phyloP scores from a whole-genome alignment of 2,888 invertebrate species.

The Hirtodrosophila alboralis region DNA sequence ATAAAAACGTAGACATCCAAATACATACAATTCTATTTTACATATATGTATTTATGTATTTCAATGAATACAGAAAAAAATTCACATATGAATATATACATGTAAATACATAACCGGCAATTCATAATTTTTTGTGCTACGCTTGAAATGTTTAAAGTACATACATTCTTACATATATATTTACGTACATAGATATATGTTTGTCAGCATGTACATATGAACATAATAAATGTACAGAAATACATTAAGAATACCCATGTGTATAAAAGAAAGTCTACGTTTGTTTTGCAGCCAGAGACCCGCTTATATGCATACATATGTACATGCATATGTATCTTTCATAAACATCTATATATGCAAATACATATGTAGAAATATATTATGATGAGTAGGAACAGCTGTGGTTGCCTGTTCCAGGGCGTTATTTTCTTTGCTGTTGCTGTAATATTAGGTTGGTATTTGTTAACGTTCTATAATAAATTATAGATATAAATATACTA shows the following conservation, averaged over 20 bases:
- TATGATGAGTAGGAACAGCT: constrained; percentile 27
- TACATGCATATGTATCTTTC: neutral
- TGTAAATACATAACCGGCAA: constrained; percentile 13
- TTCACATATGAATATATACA: constrained; percentile 3
- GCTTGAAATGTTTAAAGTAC: neutral
- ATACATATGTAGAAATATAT: constrained; percentile 5
- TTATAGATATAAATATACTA: neutral
- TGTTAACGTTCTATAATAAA: constrained; percentile 5
- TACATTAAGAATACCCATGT: too few species aligned
- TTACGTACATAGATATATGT: neutral
- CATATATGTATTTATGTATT: neutral
- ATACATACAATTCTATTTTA: too few species aligned
- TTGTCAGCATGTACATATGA: constrained; percentile 5
- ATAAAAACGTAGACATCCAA: too few species aligned
- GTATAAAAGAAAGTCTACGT: too few species aligned
- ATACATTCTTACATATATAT: neutral
- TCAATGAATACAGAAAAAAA: too few species aligned
- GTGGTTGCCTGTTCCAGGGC: constrained; percentile 31
- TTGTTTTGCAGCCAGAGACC: too few species aligned
- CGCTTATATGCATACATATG: too few species aligned
- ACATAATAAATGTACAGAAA: too few species aligned
- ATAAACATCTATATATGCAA: neutral
- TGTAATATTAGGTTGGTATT: constrained; percentile 48
- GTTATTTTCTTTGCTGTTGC: constrained; percentile 34
- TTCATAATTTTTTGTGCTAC: constrained; percentile 7